phyloP scores from a whole-genome alignment of 2,113 vertebrate genomes.

The Conger conger region DNA sequence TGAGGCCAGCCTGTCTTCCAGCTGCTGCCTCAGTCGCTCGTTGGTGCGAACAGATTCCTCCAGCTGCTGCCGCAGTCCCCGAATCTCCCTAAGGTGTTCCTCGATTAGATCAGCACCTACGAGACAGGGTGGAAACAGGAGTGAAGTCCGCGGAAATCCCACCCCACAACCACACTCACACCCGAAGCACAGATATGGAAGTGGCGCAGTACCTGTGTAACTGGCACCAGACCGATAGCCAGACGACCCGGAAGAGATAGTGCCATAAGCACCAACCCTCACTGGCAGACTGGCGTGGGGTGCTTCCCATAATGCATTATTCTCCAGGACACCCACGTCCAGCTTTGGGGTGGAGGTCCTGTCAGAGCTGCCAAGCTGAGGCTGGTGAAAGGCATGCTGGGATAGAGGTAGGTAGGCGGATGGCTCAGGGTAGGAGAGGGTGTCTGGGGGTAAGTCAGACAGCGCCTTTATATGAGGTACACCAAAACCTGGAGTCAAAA shows the following conservation, averaged over 20 bases:
- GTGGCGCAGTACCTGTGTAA: constrained; percentile 66
- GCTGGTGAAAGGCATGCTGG: constrained; percentile 62
- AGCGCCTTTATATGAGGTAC: constrained; percentile 59
- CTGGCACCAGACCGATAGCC: constrained; percentile 62
- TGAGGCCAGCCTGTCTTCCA: constrained; percentile 75
- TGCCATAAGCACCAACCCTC: constrained; percentile 41
- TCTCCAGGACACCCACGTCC: constrained; percentile 48
- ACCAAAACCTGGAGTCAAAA: constrained; percentile 55
- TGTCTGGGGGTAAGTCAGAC: constrained; percentile 51
- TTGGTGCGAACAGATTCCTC: constrained; percentile 92
- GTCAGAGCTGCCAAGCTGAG: constrained; percentile 49
- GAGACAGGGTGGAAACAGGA: background rate
- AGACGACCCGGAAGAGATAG: constrained; percentile 57
- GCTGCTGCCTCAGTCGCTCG: constrained; percentile 83
- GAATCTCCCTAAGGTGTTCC: constrained; percentile 86
- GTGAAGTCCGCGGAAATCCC: background rate
- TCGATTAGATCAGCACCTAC: constrained; percentile 82
- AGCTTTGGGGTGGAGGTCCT: constrained; percentile 50
- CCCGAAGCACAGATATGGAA: background rate
- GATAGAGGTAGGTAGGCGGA: constrained; percentile 55
- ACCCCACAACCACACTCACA: background rate
- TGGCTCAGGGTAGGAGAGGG: constrained; percentile 53
- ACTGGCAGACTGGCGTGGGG: constrained; percentile 50
- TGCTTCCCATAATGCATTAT: constrained; percentile 59
- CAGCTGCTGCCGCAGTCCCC: constrained; percentile 81